Conservation (phyloP, 2,888 invertebrate genomes). For the Pollenia angustigena region DNA sequence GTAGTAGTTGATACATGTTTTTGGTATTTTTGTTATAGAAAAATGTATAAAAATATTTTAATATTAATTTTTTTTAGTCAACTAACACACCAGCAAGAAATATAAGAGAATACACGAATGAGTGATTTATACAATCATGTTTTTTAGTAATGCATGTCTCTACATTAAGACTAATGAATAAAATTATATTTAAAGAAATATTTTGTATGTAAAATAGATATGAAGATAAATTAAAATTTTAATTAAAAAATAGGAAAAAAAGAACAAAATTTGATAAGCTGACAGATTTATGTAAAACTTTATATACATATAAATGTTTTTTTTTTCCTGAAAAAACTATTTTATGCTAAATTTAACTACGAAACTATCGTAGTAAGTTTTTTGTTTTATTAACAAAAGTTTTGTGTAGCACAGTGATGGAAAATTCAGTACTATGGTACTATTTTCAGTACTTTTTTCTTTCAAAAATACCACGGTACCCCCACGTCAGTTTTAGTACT, state of each 20-base stretch:
- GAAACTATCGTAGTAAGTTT: too few species aligned
- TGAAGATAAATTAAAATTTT: neutral
- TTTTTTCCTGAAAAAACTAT: too few species aligned
- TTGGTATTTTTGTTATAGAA: conserved; percentile 28
- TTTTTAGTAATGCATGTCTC: neutral
- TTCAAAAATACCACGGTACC: too few species aligned
- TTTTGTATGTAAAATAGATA: neutral
- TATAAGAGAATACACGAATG: neutral
- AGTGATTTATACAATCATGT: neutral
- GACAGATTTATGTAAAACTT: too few species aligned
- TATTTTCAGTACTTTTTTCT: too few species aligned
- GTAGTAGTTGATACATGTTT: conserved; percentile 35
- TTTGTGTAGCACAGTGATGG: too few species aligned
- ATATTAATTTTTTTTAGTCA: conserved; percentile 15
- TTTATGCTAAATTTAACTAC: too few species aligned
- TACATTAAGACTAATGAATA: conserved; percentile 25
- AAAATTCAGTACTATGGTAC: too few species aligned
- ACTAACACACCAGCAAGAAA: neutral
- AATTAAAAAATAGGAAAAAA: neutral
- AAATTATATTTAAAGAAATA: conserved; percentile 5
- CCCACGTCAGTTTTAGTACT: too few species aligned
- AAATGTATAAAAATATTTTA: conserved; percentile 18
- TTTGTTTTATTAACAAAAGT: too few species aligned
- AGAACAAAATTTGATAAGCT: neutral
- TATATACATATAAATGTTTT: too few species aligned